These are phyloP conservation scores for Lacerta bilineata DNA, from an alignment of 2,797 vertebrate species.

Conservation along the genomic window DNA sequence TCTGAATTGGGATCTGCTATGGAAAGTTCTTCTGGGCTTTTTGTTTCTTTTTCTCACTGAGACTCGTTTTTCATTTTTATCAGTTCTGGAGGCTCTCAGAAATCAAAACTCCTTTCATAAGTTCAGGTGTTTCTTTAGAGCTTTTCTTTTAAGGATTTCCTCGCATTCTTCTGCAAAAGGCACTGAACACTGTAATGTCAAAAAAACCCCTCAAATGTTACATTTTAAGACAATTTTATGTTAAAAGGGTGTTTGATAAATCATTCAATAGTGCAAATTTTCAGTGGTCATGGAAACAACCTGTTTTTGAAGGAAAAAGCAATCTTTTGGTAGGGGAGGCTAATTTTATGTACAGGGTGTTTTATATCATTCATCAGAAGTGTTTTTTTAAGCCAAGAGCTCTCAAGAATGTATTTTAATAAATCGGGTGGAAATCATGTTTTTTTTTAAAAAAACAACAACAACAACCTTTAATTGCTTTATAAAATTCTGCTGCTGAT, in stretches of 20 bases:
- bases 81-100: conserved; percentile 1
- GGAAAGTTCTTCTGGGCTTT: neutral
- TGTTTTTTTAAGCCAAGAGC: conserved; percentile 58
- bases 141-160: neutral
- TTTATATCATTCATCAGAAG: conserved; percentile 58
- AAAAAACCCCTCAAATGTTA: neutral
- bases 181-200: neutral
- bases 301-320: conserved; percentile 35
- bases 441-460: neutral
- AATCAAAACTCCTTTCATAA: conserved; percentile 28
- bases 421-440: conserved; percentile 58
- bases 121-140: neutral
- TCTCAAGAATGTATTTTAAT: conserved; percentile 70
- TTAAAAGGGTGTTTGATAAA: conserved; percentile 20
- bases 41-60: too few species aligned
- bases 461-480: too few species aligned
- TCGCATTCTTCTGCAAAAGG: neutral
- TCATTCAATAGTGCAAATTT: conserved; percentile 52
- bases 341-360: conserved; percentile 60
- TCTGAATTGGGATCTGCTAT: too few species aligned
- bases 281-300: conserved; percentile 57
- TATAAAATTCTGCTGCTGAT: conserved; percentile 61
- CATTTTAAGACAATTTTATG: neutral
- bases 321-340: conserved; percentile 59
- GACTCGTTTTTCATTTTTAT: conserved; percentile 4